Conservation (phyloP, 2,797 vertebrate genomes). For the Lagothrix lagotricha region DNA sequence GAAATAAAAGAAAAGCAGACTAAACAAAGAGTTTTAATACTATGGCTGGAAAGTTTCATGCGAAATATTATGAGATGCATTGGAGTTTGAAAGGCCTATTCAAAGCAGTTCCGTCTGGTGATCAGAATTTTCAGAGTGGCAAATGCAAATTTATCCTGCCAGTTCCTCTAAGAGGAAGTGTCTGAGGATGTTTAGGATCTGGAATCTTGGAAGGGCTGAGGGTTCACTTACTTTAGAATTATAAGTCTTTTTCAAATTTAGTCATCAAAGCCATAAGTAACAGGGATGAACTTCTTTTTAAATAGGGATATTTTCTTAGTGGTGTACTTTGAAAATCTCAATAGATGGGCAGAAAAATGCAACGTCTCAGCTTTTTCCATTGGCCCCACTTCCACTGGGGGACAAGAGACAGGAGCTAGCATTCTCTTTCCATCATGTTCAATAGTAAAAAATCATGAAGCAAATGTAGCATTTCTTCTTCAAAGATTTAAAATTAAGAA, state of each 20-base stretch:
- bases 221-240: slow-evolving; percentile 59
- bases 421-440: slow-evolving; percentile 79
- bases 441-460: slow-evolving; percentile 80
- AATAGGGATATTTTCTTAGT: slow-evolving; percentile 45
- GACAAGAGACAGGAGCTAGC: slow-evolving; percentile 54
- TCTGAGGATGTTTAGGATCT: slow-evolving; percentile 44
- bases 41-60: not conserved
- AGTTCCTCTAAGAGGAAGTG: slow-evolving; percentile 14
- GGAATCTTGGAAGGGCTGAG: slow-evolving; percentile 55
- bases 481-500: slow-evolving; percentile 87
- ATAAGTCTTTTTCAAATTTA: slow-evolving; percentile 8
- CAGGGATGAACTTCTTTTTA: slow-evolving; percentile 45
- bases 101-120: slow-evolving; percentile 5
- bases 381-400: slow-evolving; percentile 77
- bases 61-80: not conserved
- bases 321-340: slow-evolving; percentile 59
- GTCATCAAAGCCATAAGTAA: slow-evolving; percentile 43
- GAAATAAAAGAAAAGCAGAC: not conserved
- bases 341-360: slow-evolving; percentile 37
- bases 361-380: slow-evolving; percentile 79
- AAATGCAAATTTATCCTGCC: slow-evolving; percentile 30
- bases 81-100: slow-evolving; percentile 11
- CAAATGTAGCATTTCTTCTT: slow-evolving; percentile 87
- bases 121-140: slow-evolving; percentile 35
- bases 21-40: not conserved